Evolutionary conservation across 2,113 vertebrate species (phyloP).

Genomic region (Oxygymnocypris stewartii): DNA sequence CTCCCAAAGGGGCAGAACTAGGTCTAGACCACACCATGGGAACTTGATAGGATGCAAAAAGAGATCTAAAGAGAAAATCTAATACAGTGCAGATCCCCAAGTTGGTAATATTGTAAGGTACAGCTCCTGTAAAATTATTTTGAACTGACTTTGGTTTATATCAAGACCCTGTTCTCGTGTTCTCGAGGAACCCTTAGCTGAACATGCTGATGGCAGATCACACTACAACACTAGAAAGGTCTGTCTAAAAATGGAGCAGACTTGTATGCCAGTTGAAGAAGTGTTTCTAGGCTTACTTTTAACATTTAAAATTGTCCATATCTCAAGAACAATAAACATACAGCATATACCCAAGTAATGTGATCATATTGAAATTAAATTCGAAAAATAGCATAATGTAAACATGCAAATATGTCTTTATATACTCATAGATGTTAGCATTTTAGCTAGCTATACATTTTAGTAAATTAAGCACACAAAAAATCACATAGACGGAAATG

Average conservation of each 20-base stretch:
- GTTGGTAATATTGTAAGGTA: neutral
- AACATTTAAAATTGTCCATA: neutral
- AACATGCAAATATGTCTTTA: neutral
- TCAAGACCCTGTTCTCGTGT: neutral
- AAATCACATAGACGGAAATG: neutral
- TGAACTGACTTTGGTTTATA: neutral
- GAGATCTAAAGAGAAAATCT: slow-evolving; percentile 7
- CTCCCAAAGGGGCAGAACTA: slow-evolving; percentile 33
- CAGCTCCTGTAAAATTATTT: neutral
- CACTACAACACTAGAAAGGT: neutral
- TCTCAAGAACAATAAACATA: neutral
- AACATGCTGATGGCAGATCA: neutral
- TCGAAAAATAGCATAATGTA: neutral
- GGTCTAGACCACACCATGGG: slow-evolving; percentile 37
- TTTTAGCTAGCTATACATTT: neutral
- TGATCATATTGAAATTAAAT: neutral
- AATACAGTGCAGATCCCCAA: neutral
- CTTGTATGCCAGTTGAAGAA: neutral
- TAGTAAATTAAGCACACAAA: neutral
- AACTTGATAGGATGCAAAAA: slow-evolving; percentile 6
- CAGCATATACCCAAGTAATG: neutral
- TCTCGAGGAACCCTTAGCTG: neutral
- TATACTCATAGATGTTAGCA: neutral
- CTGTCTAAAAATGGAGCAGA: neutral
- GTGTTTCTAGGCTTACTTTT: neutral